These are phyloP conservation scores for Ips nitidus DNA, from an alignment of 1,140 invertebrate genomes.

Conservation along the genomic window DNA sequence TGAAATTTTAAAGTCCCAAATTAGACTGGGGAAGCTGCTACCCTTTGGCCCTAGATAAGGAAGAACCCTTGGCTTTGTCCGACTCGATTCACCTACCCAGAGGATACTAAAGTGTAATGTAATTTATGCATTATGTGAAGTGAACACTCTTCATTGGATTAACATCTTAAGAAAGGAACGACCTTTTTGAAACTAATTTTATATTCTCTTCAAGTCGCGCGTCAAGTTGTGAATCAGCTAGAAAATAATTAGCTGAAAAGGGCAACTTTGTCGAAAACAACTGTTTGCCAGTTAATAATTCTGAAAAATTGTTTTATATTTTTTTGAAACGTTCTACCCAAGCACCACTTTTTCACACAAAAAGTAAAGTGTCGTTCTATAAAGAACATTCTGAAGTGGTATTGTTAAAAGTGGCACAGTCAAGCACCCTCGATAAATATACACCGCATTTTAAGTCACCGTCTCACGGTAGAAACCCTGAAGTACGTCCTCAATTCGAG, in stretches of 20 bases:
- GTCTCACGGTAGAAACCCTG: slow-evolving; percentile 1
- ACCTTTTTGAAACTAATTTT: slow-evolving; percentile 3
- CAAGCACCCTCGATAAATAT: slow-evolving; percentile 24
- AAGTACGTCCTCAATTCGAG: neutral
- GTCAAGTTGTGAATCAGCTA: neutral
- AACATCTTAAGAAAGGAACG: neutral
- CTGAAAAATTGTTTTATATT: neutral
- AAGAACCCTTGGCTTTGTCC: slow-evolving; percentile 19
- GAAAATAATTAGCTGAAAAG: slow-evolving; percentile 8
- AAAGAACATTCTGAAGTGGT: slow-evolving; percentile 11
- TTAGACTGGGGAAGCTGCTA: neutral
- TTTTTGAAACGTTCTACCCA: neutral
- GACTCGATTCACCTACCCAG: slow-evolving; percentile 3
- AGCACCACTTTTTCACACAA: slow-evolving; percentile 1
- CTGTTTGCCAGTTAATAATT: neutral
- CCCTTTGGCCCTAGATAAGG: slow-evolving; percentile 8
- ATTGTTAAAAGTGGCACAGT: slow-evolving; percentile 21
- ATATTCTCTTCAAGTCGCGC: neutral
- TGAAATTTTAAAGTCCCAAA: slow-evolving; percentile 18
- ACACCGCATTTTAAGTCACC: slow-evolving; percentile 21
- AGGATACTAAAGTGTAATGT: slow-evolving; percentile 5
- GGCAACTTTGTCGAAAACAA: neutral
- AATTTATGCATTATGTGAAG: neutral
- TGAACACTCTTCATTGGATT: neutral
- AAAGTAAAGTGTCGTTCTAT: slow-evolving; percentile 19